These are phyloP conservation scores for Heliconius melpomene DNA, from an alignment of 1,140 invertebrate genomes.

Conservation along the genomic window DNA sequence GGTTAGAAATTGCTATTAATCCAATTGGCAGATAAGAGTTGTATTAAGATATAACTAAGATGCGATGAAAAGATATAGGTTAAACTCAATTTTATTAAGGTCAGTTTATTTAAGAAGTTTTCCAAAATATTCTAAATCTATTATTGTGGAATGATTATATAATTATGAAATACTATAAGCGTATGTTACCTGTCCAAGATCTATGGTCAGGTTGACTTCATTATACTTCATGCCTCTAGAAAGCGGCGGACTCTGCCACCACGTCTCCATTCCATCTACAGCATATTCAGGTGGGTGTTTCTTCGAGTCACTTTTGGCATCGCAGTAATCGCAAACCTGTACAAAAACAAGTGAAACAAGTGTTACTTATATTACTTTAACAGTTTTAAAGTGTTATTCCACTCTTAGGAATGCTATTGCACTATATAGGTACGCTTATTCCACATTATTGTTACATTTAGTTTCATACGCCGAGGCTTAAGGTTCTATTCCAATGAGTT, in stretches of 20 bases:
- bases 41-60: no score
- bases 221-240: conserved; percentile 98
- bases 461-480: no score
- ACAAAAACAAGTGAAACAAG: background rate
- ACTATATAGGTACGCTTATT: background rate
- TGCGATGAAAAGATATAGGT: no score
- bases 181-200: conserved; percentile 94
- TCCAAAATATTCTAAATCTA: no score
- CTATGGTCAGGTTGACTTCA: conserved; percentile 98
- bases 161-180: background rate
- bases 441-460: no score
- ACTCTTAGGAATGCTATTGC: background rate
- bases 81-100: no score
- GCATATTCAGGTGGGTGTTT: conserved; percentile 94
- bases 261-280: conserved; percentile 96
- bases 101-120: no score
- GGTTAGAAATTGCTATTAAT: no score
- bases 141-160: no score
- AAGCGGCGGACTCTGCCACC: conserved; percentile 99
- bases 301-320: conserved; percentile 87
- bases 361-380: background rate
- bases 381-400: background rate
- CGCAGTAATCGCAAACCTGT: conserved; percentile 96
- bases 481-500: no score
- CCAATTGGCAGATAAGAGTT: no score